Evolutionary conservation across 2,888 invertebrate genomes (phyloP).

Genomic region (Argyra leucocephala): DNA sequence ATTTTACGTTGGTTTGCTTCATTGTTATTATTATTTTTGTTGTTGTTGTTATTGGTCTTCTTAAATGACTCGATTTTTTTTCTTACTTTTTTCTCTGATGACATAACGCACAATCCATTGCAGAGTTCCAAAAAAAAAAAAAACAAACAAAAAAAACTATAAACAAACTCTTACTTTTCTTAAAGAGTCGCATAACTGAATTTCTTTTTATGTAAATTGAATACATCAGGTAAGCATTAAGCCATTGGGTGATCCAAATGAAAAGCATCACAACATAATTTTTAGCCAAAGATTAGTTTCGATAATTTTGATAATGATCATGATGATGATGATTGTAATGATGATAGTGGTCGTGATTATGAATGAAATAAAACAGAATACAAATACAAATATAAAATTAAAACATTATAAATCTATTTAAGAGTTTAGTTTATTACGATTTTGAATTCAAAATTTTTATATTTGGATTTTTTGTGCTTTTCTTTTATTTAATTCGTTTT

Average conservation of each 20-base stretch:
- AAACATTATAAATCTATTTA: too few species aligned
- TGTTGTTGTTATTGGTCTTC: neutral
- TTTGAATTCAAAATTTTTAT: too few species aligned
- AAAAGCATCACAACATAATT: neutral
- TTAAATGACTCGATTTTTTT: neutral
- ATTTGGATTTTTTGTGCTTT: too few species aligned
- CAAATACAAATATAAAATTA: too few species aligned
- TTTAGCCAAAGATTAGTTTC: neutral
- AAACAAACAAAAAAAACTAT: neutral
- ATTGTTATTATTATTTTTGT: neutral
- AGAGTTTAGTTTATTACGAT: too few species aligned
- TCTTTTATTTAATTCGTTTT: too few species aligned
- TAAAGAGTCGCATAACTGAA: conserved; percentile 5
- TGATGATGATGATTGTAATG: neutral
- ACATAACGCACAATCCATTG: neutral
- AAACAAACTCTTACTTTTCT: conserved; percentile 6
- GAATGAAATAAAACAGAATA: too few species aligned
- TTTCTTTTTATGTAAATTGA: conserved; percentile 10
- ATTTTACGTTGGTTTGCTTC: neutral
- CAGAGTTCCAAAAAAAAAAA: neutral
- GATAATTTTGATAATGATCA: neutral
- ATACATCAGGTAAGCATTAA: neutral
- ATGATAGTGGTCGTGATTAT: too few species aligned
- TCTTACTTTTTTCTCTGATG: neutral
- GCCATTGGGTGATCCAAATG: neutral